Conservation (phyloP, 1,140 invertebrate genomes). For the Cherax quadricarinatus region DNA sequence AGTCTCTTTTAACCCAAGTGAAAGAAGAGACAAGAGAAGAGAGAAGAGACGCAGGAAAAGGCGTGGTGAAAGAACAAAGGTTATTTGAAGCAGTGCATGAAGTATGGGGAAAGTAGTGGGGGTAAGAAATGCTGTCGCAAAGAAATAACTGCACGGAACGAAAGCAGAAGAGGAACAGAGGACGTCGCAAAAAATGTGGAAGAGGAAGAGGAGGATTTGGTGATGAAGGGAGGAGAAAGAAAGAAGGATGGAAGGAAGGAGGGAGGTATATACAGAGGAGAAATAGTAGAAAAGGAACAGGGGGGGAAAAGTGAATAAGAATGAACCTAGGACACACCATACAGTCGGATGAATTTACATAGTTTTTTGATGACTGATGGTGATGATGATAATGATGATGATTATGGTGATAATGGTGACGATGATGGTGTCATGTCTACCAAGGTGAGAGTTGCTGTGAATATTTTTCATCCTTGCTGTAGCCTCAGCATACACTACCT, state of each 20-base stretch:
- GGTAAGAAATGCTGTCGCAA: neutral
- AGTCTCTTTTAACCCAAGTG: no score
- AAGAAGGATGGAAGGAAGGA: no score
- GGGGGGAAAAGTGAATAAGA: neutral
- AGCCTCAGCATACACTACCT: no score
- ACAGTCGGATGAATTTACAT: no score
- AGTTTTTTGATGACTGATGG: no score
- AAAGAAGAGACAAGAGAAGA: neutral
- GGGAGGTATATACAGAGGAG: neutral
- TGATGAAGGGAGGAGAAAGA: neutral
- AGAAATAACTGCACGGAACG: no score
- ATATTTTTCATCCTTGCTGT: no score
- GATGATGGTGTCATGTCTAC: no score
- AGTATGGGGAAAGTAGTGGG: neutral
- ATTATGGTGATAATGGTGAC: no score
- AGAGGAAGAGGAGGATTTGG: neutral
- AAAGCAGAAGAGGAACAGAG: neutral
- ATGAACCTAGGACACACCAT: no score
- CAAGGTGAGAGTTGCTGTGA: no score
- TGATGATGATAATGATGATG: no score
- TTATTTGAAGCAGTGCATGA: neutral
- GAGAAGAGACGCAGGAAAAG: neutral
- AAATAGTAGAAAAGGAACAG: neutral
- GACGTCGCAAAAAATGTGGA: neutral
- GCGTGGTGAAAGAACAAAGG: neutral